Base-by-base conservation (phyloP, 2,888 invertebrate species). In the Drosophila yooni region DNA sequence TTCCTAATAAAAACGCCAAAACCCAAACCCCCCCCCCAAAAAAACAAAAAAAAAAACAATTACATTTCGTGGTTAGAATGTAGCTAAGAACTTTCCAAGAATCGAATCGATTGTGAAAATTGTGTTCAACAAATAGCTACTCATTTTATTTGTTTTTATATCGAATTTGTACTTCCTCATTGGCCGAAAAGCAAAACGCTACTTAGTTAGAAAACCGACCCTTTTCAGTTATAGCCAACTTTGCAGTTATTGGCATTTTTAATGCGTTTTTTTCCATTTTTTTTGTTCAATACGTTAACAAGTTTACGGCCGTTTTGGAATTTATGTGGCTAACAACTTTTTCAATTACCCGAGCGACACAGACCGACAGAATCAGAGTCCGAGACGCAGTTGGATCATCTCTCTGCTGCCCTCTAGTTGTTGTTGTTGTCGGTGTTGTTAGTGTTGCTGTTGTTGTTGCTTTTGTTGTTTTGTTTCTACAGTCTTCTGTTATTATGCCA, bases 241-340 rank as follows among this genome's bases (percentile, higher is more conserved):
- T 18, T 38, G 38, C 56, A 68, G 78, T 68, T 88, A 88, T 88
- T 87, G 76, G 67, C 68, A 66, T 59, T 62, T 70, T 79, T 74
- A 83, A 83, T 83, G 76, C 70, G 62, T 70, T 83, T 70, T 83
- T 75, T 74, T n/a, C 2, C 70, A 74, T 51, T 53, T 56, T 56
- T 56, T 51, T 58, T 67, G 66, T 61, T 73, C 62, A 57, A 60
- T 73, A 74, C 75, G 88, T 88, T 85, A 88, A 84, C 89, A 89
- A 85, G 89, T 85, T 88, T 89, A 85, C 74, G 80, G 70, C 74
- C 88, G 78, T 75, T 89, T 85, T 89, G 88, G 85, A 82, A 85
- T 89, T 84, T 78, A 88, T 85, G 88, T 84, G 88, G 85, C 89
- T 84, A 85, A 88, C 85, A 85, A 85, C 88, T 89, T 85, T 85